These are phyloP conservation scores for Subacronicta megacephala DNA, from an alignment of 2,888 invertebrate genomes.

Conservation along the genomic window DNA sequence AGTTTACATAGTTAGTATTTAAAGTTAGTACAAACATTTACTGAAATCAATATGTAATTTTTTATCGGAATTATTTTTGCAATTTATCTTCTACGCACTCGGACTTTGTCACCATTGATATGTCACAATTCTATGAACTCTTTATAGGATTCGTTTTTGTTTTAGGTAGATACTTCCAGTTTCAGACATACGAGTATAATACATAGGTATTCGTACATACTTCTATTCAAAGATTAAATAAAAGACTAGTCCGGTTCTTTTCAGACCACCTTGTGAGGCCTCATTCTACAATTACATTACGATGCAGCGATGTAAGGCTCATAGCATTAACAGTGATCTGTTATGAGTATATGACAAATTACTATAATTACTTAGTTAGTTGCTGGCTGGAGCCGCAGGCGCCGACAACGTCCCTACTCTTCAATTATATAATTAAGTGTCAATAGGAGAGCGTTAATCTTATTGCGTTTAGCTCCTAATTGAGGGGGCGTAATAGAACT, in stretches of 20 bases:
- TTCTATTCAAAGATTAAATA: conserved; percentile 42
- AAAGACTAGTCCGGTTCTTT: conserved; percentile 18
- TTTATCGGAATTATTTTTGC: too few relatives aligned
- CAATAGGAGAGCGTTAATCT: conserved; percentile 58
- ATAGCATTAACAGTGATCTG: conserved; percentile 1
- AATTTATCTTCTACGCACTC: too few relatives aligned
- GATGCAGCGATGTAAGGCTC: conserved; percentile 5
- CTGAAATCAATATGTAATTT: too few relatives aligned
- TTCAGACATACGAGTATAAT: conserved; percentile 16
- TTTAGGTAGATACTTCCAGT: conserved; percentile 10
- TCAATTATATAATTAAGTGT: conserved; percentile 58
- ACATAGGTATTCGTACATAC: not conserved
- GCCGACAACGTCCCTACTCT: conserved; percentile 28
- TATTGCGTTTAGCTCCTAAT: conserved; percentile 46
- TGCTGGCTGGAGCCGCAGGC: conserved; percentile 31
- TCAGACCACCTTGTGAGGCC: conserved; percentile 8
- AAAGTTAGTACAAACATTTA: too few relatives aligned
- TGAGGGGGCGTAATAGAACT: conserved; percentile 25
- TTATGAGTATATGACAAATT: conserved; percentile 44
- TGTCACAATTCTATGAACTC: not conserved
- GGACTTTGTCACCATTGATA: not conserved
- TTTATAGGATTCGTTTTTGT: not conserved
- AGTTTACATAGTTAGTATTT: too few relatives aligned
- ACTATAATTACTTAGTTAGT: conserved; percentile 50
- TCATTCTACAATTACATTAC: conserved; percentile 13